Percentiles rank a stretch among this genome's conserved stretches.
These are phyloP conservation scores for Erpornis zantholeuca DNA, from an alignment of 2,113 vertebrate genomes.

Conservation along the genomic window DNA sequence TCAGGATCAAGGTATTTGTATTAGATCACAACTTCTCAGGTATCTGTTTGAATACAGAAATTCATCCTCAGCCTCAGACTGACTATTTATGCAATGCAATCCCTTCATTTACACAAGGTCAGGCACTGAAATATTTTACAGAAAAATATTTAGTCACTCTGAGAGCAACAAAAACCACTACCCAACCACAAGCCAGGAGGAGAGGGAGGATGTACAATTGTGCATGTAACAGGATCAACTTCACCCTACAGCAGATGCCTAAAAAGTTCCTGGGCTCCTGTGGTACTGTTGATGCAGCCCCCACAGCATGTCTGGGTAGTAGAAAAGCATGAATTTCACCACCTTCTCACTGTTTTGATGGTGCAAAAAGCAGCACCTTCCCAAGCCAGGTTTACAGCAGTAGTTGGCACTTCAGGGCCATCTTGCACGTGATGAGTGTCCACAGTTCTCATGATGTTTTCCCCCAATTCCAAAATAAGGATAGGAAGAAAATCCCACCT, in stretches of 20 bases:
- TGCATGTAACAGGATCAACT: neutral
- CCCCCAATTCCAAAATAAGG: neutral
- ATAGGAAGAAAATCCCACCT: neutral
- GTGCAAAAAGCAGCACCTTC: neutral
- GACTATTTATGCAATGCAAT: neutral
- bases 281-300: neutral
- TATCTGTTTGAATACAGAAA: neutral
- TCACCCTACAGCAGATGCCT: accelerated
- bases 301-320: neutral
- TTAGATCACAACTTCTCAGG: neutral
- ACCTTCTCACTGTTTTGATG: no score
- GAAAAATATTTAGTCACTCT: neutral
- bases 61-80: neutral
- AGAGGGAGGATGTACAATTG: neutral
- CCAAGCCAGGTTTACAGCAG: neutral
- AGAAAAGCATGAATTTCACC: neutral
- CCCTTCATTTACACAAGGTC: neutral
- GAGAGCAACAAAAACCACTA: neutral
- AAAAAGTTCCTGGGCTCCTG: neutral
- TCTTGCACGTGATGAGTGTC: accelerated
- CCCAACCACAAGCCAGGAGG: neutral
- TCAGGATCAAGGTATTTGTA: neutral
- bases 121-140: neutral
- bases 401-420: neutral
- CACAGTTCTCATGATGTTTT: neutral